phyloP scores from a whole-genome alignment of 2,888 invertebrate species.

The Conomelus anceps region DNA sequence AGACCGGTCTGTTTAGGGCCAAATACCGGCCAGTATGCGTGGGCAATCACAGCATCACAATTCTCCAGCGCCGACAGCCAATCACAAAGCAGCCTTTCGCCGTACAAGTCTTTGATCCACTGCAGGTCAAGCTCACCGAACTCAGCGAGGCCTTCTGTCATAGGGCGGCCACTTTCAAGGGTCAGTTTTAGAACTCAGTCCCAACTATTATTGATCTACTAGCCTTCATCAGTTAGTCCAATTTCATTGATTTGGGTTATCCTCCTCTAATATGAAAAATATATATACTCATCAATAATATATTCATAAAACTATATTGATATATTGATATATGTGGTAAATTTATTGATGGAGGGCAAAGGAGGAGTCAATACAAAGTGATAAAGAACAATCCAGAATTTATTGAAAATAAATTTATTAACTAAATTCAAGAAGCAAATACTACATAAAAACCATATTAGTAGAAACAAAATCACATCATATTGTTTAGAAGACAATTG shows the following conservation, averaged over 20 bases:
- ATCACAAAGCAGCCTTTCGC: conserved; percentile 56
- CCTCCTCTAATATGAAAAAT: no score
- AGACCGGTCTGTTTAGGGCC: conserved; percentile 58
- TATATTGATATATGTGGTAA: no score
- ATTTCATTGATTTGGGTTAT: not conserved
- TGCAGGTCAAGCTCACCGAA: conserved; percentile 62
- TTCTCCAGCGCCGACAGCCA: conserved; percentile 54
- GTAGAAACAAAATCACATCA: no score
- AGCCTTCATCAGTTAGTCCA: not conserved
- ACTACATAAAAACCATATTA: no score
- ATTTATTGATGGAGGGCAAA: no score
- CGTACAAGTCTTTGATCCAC: conserved; percentile 74
- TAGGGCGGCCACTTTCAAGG: conserved; percentile 70
- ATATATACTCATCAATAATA: no score
- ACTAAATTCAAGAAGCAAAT: no score
- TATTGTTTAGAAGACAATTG: no score
- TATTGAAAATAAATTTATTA: no score
- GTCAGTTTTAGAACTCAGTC: conserved; percentile 40
- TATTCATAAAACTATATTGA: no score
- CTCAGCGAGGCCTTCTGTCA: conserved; percentile 73
- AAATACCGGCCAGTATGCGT: conserved; percentile 71
- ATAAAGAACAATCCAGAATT: no score
- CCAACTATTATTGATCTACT: not conserved
- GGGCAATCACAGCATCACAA: conserved; percentile 65
- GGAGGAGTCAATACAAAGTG: no score